phyloP scores from a whole-genome alignment of 2,113 vertebrate species.

The Misgurnus anguillicaudatus region DNA sequence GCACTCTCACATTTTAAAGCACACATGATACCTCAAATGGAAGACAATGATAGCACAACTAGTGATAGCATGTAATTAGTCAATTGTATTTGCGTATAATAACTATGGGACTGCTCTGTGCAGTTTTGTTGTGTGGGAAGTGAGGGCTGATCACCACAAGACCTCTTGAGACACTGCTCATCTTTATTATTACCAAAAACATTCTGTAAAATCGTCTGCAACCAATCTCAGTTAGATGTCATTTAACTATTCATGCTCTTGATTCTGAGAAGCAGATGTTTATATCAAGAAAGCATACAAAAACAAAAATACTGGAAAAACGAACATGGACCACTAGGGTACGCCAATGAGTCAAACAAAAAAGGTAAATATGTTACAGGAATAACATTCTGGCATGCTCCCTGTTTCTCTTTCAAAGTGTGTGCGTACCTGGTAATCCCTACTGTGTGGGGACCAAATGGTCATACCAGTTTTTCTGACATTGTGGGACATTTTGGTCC shows the following conservation, averaged over 20 bases:
- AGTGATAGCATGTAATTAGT: not conserved
- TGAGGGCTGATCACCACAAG: constrained; percentile 9
- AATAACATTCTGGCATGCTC: constrained; percentile 14
- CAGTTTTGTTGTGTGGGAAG: constrained; percentile 21
- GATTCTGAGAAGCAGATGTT: constrained; percentile 10
- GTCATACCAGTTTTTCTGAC: too few species aligned
- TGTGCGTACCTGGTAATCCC: too few species aligned
- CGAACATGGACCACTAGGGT: constrained; percentile 35
- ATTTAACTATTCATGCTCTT: constrained; percentile 44
- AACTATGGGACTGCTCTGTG: constrained; percentile 19
- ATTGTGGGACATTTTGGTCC: too few species aligned
- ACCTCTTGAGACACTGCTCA: not conserved
- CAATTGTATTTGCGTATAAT: not conserved
- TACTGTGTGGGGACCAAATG: not conserved
- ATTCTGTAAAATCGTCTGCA: not conserved
- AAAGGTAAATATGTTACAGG: not conserved
- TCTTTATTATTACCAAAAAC: constrained; percentile 12
- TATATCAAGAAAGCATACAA: not conserved
- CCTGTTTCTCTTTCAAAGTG: not conserved
- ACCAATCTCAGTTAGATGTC: not conserved
- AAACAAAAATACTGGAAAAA: constrained; percentile 30
- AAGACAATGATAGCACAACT: constrained; percentile 1
- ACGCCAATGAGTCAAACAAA: constrained; percentile 31
- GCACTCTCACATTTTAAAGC: not conserved
- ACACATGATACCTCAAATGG: not conserved